Base-by-base conservation (phyloP, 1,140 invertebrate genomes). In the Sesamia nonagrioides region DNA sequence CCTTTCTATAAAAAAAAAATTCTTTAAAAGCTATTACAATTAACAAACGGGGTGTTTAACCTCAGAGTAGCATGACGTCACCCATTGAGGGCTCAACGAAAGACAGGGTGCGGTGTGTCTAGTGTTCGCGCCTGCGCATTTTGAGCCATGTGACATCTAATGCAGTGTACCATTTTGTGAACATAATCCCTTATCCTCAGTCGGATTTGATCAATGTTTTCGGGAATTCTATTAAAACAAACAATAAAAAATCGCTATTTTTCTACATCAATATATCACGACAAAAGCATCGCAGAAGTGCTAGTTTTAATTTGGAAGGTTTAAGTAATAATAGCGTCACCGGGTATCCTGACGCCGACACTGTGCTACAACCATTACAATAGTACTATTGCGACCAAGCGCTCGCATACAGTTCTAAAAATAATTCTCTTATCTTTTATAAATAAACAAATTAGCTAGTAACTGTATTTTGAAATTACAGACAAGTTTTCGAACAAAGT, bases 81-180 rank as follows among this genome's bases (percentile, higher is more conserved):
- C 75, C 69, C 84, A 85, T 83, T 85, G 63, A 85, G 66, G 58
- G 48, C 50, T 58, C 40, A 54, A 75, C 63, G 33, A 48, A 69
- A 80, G 76, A 50, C 45, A 13, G 82, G 84, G 84, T 82, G 84
- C 83, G 83, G 83, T 66, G 40, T 35, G 9, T n/a, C 9, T 42
- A 45, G 21, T 35, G 7, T 21, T 60, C 56, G 78, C 81, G 81
- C 81, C 58, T 79, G 81, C 78, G 81, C 71, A 58, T 18, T 60
- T 33, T 27, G 27, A 27, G 8, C 13, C 11, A 27, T 27, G 8
- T 27, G 11, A 61, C 33, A 74, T 3, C 56, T 74, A 56, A 60
- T 56, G 72, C 72, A 74, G 61, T 74, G 72, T 60, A 40, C 72
- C 72, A 74, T 74, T 74, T 74, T 74, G 72, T 74, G 72, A 74